A percentile compares a stretch with the other conserved stretches of the same genome.
Evolutionary conservation across 2,888 invertebrate genomes (phyloP).

Genomic region (Nomada flava): DNA sequence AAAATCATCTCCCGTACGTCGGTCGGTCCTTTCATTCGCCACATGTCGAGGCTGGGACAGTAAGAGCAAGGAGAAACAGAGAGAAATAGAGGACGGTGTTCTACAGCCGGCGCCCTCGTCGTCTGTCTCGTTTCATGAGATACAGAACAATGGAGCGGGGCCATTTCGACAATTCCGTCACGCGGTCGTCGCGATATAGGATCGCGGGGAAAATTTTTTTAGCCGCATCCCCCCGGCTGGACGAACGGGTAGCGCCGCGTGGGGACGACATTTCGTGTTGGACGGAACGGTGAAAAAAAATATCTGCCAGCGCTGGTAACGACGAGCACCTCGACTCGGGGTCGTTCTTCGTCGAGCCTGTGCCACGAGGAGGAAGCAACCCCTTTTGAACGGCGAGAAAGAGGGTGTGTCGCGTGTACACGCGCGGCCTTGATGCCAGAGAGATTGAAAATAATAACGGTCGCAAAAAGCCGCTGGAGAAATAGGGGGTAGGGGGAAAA

Average conservation of each 20-base stretch:
- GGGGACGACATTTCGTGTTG: slow-evolving; percentile 28
- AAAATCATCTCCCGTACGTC: slow-evolving; percentile 58
- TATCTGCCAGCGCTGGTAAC: slow-evolving; percentile 29
- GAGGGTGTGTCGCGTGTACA: slow-evolving; percentile 50
- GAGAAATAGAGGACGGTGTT: slow-evolving; percentile 29
- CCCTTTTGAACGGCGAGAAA: slow-evolving; percentile 54
- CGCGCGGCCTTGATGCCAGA: slow-evolving; percentile 58
- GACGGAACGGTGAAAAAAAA: slow-evolving; percentile 42
- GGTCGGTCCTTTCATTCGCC: slow-evolving; percentile 69
- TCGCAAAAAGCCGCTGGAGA: slow-evolving; percentile 66
- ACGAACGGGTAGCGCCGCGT: slow-evolving; percentile 7
- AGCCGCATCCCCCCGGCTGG: slow-evolving; percentile 7
- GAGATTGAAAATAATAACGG: slow-evolving; percentile 76
- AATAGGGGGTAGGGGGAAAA: not conserved
- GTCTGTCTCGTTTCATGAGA: slow-evolving; percentile 60
- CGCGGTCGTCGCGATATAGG: slow-evolving; percentile 68
- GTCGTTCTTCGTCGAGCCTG: slow-evolving; percentile 5
- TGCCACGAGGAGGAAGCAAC: slow-evolving; percentile 40
- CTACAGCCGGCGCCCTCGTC: slow-evolving; percentile 61
- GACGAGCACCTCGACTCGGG: slow-evolving; percentile 6
- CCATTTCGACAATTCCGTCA: slow-evolving; percentile 71
- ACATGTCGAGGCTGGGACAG: slow-evolving; percentile 61
- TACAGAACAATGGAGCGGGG: slow-evolving; percentile 65
- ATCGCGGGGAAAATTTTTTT: slow-evolving; percentile 58
- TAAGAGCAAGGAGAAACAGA: not conserved